Evolutionary conservation across 2,797 vertebrate species (phyloP).

Genomic region (Cirrhinus molitorella): DNA sequence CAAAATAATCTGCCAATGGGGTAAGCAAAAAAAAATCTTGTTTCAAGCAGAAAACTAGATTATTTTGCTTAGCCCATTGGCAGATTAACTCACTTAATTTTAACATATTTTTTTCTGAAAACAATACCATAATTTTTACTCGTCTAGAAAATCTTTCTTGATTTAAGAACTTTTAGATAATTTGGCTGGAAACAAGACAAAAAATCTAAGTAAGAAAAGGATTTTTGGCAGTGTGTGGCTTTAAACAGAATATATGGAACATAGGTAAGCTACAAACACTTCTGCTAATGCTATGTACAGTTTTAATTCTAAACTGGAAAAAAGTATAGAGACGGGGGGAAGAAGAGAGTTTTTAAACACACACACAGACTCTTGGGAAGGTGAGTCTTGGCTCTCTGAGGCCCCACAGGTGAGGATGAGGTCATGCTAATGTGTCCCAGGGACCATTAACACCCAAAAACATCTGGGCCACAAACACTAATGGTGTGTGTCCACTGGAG

Average conservation of each 20-base stretch:
- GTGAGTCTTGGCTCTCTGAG: background rate
- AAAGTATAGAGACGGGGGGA: background rate
- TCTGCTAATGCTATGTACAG: background rate
- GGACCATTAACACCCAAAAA: slow-evolving; percentile 36
- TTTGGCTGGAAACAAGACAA: no score
- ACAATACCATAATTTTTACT: no score
- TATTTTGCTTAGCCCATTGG: no score
- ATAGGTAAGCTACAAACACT: background rate
- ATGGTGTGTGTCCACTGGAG: background rate
- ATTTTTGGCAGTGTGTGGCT: no score
- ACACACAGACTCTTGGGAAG: slow-evolving; percentile 6
- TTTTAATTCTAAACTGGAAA: background rate
- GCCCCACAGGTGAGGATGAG: slow-evolving; percentile 52
- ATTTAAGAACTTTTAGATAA: no score
- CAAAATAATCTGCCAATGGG: no score
- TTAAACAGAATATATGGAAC: background rate
- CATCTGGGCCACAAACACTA: slow-evolving; percentile 47
- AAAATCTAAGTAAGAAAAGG: no score
- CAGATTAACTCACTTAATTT: no score
- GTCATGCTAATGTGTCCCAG: slow-evolving; percentile 22
- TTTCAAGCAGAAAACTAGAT: no score
- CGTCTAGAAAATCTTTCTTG: no score
- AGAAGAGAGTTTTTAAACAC: background rate
- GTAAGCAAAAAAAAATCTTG: no score
- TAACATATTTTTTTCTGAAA: no score